Evolutionary conservation across 2,113 vertebrate species (phyloP).

Genomic region (Cepphus grylle): DNA sequence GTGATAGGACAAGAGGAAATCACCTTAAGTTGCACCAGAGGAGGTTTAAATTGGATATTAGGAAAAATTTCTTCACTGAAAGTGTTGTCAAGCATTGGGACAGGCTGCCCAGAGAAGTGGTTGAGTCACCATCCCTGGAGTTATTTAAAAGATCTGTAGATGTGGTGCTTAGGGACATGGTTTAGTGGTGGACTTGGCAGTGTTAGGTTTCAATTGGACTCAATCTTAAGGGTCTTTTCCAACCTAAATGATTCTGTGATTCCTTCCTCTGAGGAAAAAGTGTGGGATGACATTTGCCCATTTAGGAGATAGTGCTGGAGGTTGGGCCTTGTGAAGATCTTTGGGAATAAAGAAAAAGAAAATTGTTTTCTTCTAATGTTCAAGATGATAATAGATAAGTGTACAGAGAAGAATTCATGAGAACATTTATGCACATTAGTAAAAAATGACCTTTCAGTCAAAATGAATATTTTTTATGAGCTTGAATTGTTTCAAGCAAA

Average conservation of each 20-base stretch:
- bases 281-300: neutral
- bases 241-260: neutral
- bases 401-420: neutral
- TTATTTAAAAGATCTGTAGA: neutral
- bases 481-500: neutral
- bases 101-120: neutral
- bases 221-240: neutral
- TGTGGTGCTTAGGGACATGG: neutral
- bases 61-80: neutral
- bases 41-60: neutral
- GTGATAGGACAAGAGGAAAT: neutral
- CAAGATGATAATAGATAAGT: neutral
- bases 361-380: neutral
- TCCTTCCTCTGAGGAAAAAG: neutral
- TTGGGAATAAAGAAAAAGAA: neutral
- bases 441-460: neutral
- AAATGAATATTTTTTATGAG: neutral
- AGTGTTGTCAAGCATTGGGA: neutral
- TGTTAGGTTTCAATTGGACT: neutral
- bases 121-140: neutral
- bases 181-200: neutral
- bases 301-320: neutral
- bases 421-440: neutral
- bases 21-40: neutral
- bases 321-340: neutral